Conservation (phyloP, 2,113 vertebrate species). For the Laterallus jamaicensis region DNA sequence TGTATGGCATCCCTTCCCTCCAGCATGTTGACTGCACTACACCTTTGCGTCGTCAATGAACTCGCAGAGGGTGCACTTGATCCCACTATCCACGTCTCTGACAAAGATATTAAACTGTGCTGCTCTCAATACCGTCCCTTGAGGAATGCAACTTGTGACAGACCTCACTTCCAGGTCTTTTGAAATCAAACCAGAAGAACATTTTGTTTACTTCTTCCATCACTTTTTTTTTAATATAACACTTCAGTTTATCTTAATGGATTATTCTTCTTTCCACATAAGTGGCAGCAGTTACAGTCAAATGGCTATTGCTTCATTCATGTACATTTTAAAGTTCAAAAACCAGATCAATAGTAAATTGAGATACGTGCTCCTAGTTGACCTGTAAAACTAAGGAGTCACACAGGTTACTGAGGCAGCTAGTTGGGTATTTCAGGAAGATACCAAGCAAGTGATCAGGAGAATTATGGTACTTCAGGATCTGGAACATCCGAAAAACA, state of each 20-base stretch:
- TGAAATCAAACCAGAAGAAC: background rate
- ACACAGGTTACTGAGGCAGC: rapidly evolving
- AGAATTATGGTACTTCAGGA: background rate
- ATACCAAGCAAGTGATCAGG: background rate
- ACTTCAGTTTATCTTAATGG: background rate
- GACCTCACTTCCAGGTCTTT: background rate
- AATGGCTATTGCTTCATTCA: background rate
- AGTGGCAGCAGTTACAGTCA: background rate
- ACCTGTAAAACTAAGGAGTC: background rate
- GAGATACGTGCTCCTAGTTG: background rate
- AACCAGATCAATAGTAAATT: background rate
- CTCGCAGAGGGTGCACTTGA: no score
- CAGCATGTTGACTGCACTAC: no score
- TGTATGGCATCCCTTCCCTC: no score
- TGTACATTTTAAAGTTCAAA: background rate
- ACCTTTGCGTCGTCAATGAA: no score
- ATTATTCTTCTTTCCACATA: background rate
- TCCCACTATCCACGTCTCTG: no score
- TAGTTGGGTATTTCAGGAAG: background rate
- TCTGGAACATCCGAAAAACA: background rate
- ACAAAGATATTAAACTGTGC: no score
- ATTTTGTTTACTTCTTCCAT: background rate
- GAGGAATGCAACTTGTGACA: no score
- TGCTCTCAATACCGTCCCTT: no score
- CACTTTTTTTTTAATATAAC: background rate